A percentile compares a stretch with the other conserved stretches of the same genome.
These are phyloP conservation scores for Protomyctophum bolini DNA, from an alignment of 2,113 vertebrate genomes.

Conservation along the genomic window DNA sequence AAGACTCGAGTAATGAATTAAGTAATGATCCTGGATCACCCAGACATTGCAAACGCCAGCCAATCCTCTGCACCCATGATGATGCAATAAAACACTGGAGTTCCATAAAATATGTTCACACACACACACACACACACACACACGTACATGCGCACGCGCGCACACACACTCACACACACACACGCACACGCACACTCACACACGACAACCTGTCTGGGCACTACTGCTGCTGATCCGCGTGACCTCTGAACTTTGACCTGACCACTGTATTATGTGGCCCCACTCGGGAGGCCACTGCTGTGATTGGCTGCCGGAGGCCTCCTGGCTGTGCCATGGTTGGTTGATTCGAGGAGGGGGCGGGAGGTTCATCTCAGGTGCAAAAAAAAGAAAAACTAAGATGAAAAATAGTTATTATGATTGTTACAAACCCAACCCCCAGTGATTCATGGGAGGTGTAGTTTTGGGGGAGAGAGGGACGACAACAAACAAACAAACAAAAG, in stretches of 20 bases:
- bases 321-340: slow-evolving; percentile 56
- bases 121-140: not conserved
- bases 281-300: slow-evolving; percentile 42
- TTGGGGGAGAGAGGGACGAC: slow-evolving; percentile 23
- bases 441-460: slow-evolving; percentile 58
- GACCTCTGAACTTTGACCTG: slow-evolving; percentile 74
- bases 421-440: slow-evolving; percentile 35
- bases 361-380: slow-evolving; percentile 69
- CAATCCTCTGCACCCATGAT: slow-evolving; percentile 38
- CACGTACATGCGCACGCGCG: not conserved
- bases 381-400: slow-evolving; percentile 31
- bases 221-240: slow-evolving; percentile 69
- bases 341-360: slow-evolving; percentile 53
- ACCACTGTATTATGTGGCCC: slow-evolving; percentile 64
- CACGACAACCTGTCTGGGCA: slow-evolving; percentile 54
- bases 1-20: slow-evolving; percentile 44
- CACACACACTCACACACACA: not conserved
- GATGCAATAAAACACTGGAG: slow-evolving; percentile 80
- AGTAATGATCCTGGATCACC: slow-evolving; percentile 18
- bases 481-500: slow-evolving; percentile 27
- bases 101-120: slow-evolving; percentile 19
- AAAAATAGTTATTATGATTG: slow-evolving; percentile 17
- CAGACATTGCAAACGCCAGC: slow-evolving; percentile 23
- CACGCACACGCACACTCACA: not conserved
- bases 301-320: slow-evolving; percentile 63